phyloP scores from a whole-genome alignment of 2,888 invertebrate genomes.

The Cryptocheilus praepositus region DNA sequence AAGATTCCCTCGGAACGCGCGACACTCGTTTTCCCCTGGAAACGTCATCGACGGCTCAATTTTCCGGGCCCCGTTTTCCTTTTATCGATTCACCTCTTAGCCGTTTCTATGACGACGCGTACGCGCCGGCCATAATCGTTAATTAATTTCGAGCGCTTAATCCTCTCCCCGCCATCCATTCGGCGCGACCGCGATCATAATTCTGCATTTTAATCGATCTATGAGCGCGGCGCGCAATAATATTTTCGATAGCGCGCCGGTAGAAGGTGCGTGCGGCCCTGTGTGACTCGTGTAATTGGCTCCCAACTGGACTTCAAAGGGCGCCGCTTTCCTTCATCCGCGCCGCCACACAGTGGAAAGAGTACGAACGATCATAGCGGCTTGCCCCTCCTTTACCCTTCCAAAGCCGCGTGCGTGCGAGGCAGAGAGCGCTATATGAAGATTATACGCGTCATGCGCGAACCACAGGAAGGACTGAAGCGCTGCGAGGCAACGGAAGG shows the following conservation, averaged over 20 bases:
- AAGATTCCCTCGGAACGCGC: no score
- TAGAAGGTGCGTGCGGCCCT: slow-evolving; percentile 68
- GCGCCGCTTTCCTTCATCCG: slow-evolving; percentile 74
- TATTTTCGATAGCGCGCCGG: slow-evolving; percentile 60
- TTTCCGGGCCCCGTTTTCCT: no score
- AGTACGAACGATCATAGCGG: slow-evolving; percentile 35
- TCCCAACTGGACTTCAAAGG: slow-evolving; percentile 75
- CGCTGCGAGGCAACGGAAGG: slow-evolving; percentile 22
- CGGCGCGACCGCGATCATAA: slow-evolving; percentile 58
- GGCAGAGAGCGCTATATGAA: slow-evolving; percentile 32
- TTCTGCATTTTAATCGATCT: slow-evolving; percentile 69
- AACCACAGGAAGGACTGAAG: slow-evolving; percentile 21
- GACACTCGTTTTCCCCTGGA: no score
- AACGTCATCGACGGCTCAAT: no score
- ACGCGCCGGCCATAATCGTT: slow-evolving; percentile 46
- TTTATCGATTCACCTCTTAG: no score
- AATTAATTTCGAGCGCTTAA: slow-evolving; percentile 64
- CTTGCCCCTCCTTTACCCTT: slow-evolving; percentile 23
- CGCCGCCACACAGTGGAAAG: slow-evolving; percentile 69
- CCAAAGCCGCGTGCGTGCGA: slow-evolving; percentile 33
- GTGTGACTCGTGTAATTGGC: slow-evolving; percentile 76
- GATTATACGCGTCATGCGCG: slow-evolving; percentile 32
- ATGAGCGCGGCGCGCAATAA: slow-evolving; percentile 61
- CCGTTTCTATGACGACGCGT: neutral
- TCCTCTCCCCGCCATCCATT: slow-evolving; percentile 31